Conservation (phyloP, 2,797 vertebrate species). For the Helicolenus hilgendorfi region DNA sequence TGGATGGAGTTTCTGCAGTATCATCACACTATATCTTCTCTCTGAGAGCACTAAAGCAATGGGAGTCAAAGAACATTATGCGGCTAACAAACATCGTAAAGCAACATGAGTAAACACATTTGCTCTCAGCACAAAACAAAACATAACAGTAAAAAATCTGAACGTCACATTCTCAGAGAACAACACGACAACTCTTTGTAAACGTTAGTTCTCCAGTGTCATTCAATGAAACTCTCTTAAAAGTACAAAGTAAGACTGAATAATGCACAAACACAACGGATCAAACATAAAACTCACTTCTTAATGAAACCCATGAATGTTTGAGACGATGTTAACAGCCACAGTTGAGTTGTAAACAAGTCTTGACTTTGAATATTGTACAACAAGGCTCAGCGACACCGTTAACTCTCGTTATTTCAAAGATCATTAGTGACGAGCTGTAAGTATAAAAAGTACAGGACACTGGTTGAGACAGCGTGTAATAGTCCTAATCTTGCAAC, state of each 20-base stretch:
- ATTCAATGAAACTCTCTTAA: conserved; percentile 2
- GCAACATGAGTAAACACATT: conserved; percentile 43
- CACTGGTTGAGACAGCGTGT: conserved; percentile 31
- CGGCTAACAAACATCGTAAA: conserved; percentile 22
- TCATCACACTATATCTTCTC: conserved; percentile 30
- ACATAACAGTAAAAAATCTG: not conserved
- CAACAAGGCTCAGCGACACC: conserved; percentile 70
- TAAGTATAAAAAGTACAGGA: conserved; percentile 76
- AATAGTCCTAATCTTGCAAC: conserved; percentile 64
- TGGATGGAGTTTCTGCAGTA: conserved; percentile 39
- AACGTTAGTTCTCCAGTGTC: conserved; percentile 52
- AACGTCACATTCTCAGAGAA: conserved; percentile 55
- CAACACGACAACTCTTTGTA: conserved; percentile 33
- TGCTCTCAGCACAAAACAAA: conserved; percentile 34
- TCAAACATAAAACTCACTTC: conserved; percentile 30
- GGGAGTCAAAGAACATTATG: conserved; percentile 30
- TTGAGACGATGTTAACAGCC: conserved; percentile 65
- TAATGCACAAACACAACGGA: conserved; percentile 8
- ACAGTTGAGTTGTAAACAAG: conserved; percentile 85
- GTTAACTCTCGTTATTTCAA: conserved; percentile 55
- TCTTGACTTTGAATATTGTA: conserved; percentile 81
- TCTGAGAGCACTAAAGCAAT: conserved; percentile 37
- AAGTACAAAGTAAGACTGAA: conserved; percentile 25
- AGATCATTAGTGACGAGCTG: conserved; percentile 58
- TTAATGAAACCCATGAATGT: conserved; percentile 56